Conservation (phyloP, 2,113 vertebrate species). For the Sphaerodactylus townsendi region DNA sequence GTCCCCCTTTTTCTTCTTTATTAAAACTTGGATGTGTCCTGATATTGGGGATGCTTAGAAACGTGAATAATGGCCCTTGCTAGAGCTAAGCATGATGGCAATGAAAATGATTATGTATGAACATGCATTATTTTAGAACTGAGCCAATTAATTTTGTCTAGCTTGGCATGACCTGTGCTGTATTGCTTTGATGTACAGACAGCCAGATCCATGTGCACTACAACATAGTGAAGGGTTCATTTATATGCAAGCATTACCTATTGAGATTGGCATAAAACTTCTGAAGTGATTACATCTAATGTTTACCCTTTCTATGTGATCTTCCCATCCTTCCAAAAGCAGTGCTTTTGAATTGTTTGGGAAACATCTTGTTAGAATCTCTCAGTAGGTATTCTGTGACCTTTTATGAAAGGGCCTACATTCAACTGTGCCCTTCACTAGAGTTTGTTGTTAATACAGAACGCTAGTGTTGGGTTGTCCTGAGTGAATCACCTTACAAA, state of each 20-base stretch:
- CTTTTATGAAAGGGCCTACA: background rate
- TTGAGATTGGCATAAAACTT: background rate
- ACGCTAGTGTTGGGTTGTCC: background rate
- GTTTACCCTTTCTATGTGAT: conserved; percentile 2
- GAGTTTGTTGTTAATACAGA: background rate
- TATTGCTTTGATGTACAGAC: background rate
- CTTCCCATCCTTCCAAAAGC: background rate
- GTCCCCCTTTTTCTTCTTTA: no score
- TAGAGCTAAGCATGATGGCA: background rate
- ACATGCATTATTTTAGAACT: background rate
- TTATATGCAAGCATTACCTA: background rate
- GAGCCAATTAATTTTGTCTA: background rate
- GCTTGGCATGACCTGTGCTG: background rate
- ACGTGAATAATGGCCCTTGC: no score
- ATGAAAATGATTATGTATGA: accelerated
- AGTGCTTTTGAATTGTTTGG: background rate
- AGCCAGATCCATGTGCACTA: background rate
- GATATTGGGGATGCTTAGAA: no score
- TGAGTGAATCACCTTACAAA: background rate
- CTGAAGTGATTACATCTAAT: background rate
- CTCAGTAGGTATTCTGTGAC: background rate
- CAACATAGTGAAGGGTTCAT: background rate
- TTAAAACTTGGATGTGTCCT: no score
- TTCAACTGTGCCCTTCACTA: background rate
- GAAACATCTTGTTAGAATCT: background rate